These are phyloP conservation scores for Podargus strigoides DNA, from an alignment of 2,797 vertebrate species.

Conservation along the genomic window DNA sequence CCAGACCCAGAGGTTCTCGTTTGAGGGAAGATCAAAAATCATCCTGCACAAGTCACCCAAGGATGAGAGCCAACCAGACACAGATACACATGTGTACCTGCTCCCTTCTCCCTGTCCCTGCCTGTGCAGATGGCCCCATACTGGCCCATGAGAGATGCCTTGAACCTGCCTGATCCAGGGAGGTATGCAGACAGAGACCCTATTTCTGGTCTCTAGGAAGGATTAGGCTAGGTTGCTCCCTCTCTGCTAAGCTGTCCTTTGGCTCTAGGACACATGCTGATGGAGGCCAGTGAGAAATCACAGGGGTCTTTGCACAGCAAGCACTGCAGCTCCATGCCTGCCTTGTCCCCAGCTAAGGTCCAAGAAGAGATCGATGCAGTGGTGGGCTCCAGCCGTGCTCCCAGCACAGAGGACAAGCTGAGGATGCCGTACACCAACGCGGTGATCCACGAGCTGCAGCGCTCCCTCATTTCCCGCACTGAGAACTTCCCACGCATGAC, in stretches of 20 bases:
- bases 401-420: constrained; percentile 34
- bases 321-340: neutral
- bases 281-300: neutral
- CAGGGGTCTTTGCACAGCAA: neutral
- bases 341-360: constrained; percentile 2
- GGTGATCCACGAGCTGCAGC: constrained; percentile 42
- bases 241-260: neutral
- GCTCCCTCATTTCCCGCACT: neutral
- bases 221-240: neutral
- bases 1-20: accelerated
- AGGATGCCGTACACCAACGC: constrained; percentile 41
- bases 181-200: neutral
- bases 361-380: neutral
- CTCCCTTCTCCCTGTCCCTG: neutral
- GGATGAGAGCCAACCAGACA: neutral
- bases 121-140: accelerated
- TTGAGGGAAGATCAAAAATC: neutral
- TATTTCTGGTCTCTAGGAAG: neutral
- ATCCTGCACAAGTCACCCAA: neutral
- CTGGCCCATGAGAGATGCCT: neutral
- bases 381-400: neutral
- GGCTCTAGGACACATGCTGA: neutral
- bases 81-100: accelerated
- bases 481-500: constrained; percentile 23
- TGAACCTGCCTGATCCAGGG: neutral